Evolutionary conservation across 2,888 invertebrate genomes (phyloP).

Genomic region (Orthonevra nobilis): DNA sequence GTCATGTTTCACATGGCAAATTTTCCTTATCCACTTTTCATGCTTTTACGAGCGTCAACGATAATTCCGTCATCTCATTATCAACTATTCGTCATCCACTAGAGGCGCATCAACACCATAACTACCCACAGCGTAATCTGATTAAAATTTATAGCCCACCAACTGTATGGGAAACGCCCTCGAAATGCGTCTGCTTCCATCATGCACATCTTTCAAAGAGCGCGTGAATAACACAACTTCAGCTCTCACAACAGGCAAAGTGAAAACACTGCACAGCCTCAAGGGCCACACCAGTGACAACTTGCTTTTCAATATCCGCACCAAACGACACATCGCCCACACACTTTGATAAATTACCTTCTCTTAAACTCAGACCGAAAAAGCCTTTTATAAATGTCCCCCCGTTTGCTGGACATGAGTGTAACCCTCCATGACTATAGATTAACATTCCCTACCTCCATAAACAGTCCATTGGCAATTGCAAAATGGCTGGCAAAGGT

Average conservation of each 20-base stretch:
- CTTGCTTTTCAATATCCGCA: conserved; percentile 68
- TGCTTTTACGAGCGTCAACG: conserved; percentile 59
- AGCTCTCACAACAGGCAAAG: conserved; percentile 51
- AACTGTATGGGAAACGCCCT: conserved; percentile 28
- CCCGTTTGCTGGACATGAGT: conserved; percentile 32
- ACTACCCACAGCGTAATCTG: conserved; percentile 66
- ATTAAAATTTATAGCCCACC: conserved; percentile 62
- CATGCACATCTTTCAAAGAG: conserved; percentile 47
- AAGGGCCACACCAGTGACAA: conserved; percentile 60
- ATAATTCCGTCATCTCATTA: conserved; percentile 70
- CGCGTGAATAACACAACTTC: conserved; percentile 54
- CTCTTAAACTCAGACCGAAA: conserved; percentile 58
- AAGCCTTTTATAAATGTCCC: conserved; percentile 58
- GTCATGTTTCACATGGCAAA: conserved; percentile 42
- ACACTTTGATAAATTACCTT: conserved; percentile 67
- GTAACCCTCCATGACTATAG: conserved; percentile 42
- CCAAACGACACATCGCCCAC: conserved; percentile 63
- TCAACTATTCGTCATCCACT: conserved; percentile 59
- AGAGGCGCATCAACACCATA: conserved; percentile 59
- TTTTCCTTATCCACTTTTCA: conserved; percentile 62
- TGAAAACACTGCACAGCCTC: conserved; percentile 52
- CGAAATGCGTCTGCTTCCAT: conserved; percentile 53
- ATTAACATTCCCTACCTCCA: conserved; percentile 54
- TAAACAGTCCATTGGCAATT: conserved; percentile 66
- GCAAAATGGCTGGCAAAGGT: conserved; percentile 47